These are phyloP conservation scores for Epizoanthus rinbou DNA, from an alignment of 92 coral and sea anemone species.

Conservation along the genomic window DNA sequence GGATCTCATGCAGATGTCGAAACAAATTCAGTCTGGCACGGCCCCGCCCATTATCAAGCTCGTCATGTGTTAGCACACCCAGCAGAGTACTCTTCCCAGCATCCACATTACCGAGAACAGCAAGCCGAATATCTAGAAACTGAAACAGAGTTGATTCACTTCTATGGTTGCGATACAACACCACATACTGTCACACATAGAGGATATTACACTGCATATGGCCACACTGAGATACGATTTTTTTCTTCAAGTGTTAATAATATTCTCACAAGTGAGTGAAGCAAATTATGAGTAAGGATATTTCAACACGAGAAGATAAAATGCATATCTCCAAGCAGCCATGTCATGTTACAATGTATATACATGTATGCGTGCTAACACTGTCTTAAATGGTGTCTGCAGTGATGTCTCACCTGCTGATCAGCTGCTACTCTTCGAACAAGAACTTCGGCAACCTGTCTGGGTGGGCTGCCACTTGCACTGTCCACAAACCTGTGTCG, in stretches of 20 bases:
- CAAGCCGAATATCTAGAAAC: constrained; percentile 95
- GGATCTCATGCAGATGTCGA: constrained; percentile 96
- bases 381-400: neutral
- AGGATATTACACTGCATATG: too few species aligned
- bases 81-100: constrained; percentile 96
- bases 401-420: constrained; percentile 77
- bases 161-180: too few species aligned
- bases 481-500: constrained; percentile 68
- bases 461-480: constrained; percentile 28
- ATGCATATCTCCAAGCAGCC: too few species aligned
- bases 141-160: constrained; percentile 15
- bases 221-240: too few species aligned
- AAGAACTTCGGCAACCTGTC: constrained; percentile 85
- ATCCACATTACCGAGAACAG: constrained; percentile 97
- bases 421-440: constrained; percentile 95
- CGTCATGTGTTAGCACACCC: constrained; percentile 94
- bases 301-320: too few species aligned
- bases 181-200: too few species aligned
- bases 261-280: too few species aligned
- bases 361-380: too few species aligned
- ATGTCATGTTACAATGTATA: too few species aligned
- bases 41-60: constrained; percentile 97
- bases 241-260: too few species aligned
- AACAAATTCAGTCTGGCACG: constrained; percentile 94
- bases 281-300: too few species aligned